A percentile compares a stretch with the other conserved stretches of the same genome.
phyloP scores from a whole-genome alignment of 2,113 vertebrate species.

The Podilymbus podiceps region DNA sequence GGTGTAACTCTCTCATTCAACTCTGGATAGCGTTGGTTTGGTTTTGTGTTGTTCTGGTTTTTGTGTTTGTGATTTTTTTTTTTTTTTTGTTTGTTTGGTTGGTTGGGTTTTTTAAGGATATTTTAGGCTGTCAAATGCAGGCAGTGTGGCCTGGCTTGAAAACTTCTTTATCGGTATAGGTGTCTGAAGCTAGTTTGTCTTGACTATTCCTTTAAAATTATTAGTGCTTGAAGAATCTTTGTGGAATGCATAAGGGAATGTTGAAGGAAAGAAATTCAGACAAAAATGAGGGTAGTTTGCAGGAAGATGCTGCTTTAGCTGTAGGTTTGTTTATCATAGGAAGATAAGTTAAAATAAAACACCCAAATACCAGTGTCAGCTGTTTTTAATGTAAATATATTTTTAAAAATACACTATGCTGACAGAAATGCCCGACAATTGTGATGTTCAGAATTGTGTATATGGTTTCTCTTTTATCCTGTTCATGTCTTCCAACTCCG shows the following conservation, averaged over 20 bases:
- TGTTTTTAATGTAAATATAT: background rate
- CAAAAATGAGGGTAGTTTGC: background rate
- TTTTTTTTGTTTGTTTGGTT: background rate
- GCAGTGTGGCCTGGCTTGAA: background rate
- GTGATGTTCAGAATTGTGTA: background rate
- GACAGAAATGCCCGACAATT: background rate
- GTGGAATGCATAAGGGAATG: rapidly evolving
- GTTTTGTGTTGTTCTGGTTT: background rate
- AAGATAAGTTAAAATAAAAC: background rate
- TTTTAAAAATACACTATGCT: background rate
- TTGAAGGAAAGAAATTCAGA: background rate
- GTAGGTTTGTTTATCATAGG: background rate
- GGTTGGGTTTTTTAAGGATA: background rate
- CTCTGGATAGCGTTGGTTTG: background rate
- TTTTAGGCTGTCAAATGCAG: background rate
- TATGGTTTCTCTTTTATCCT: background rate
- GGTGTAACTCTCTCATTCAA: background rate
- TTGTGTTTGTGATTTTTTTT: background rate
- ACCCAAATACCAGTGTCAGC: background rate
- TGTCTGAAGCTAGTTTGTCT: background rate
- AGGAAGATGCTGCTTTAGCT: background rate
- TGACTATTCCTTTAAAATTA: background rate
- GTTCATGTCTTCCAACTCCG: background rate
- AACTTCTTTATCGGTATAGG: background rate
- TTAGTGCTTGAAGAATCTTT: background rate